Evolutionary conservation across 2,888 invertebrate species (phyloP), one percentile per base, ranked within the genome.

Genomic region (Amphipyra berbera): DNA sequence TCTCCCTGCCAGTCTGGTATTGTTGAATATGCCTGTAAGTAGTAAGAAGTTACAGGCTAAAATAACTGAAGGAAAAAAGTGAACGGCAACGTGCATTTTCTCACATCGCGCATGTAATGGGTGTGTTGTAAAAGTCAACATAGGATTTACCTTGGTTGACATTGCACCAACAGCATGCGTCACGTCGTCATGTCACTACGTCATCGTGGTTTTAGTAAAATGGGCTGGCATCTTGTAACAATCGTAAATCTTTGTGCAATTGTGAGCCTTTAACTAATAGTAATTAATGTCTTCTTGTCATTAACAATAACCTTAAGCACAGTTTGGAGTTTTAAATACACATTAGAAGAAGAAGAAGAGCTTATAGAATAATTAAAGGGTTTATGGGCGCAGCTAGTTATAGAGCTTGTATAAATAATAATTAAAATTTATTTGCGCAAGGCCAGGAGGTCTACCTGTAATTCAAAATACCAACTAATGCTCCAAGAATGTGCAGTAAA

Each of bases 151-250:
- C 56, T 45, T 30, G 40, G 44, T 65, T 67, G 47, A 73, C 37
- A 15, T 13, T 6, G 2, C 2, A 12, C 38, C n/a, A 0, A 38
- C 38, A 15, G 50, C 52, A 48, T 53, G 68, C 50, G 74, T 52
- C 69, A 74, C 15, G 42, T 58, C 15, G 42, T 58, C 60, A 68
- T 60, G 68, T 73, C 35, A 21, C 3, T 67, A 46, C 60, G n/a
- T n/a, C n/a, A n/a, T n/a, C n/a, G 40, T 27, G 21, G 12, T 56
- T 52, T 12, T 44, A 13, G 48, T 6, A 42, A 12, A 21, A 35
- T 42, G 9, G 33, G 12, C 12, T 14, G 27, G 21, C 3, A 30
- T 30, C 30, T 33, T 42, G 37, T 8, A 49, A 53, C 7, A 30
- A 21, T 33, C 6, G 33, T 30, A 41, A 12, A 48, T 38, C 4